A percentile compares a stretch with the other conserved stretches of the same genome.
These are phyloP conservation scores for Neotoma lepida DNA, from an alignment of 2,113 vertebrate genomes.

Conservation along the genomic window DNA sequence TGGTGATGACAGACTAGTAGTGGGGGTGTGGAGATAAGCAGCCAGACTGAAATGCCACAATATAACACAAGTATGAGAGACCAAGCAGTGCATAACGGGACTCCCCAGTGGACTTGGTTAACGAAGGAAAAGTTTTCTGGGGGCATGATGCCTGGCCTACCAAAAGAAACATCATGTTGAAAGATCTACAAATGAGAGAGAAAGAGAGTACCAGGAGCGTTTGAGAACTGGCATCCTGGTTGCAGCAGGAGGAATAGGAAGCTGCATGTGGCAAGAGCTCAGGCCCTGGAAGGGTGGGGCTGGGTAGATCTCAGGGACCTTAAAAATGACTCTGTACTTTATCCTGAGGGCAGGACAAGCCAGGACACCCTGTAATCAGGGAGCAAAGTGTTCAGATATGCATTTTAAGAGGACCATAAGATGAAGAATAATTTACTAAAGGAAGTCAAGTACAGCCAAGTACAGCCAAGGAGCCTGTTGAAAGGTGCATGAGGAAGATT, in stretches of 20 bases:
- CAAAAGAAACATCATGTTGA: background rate
- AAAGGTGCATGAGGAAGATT: background rate
- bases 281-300: background rate
- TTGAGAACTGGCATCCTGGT: background rate
- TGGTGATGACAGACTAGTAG: too few relatives aligned
- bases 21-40: background rate
- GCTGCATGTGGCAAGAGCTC: background rate
- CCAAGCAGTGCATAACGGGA: too few relatives aligned
- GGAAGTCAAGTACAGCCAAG: background rate
- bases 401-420: background rate
- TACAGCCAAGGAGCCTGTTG: background rate
- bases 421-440: slow-evolving; percentile 19
- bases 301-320: background rate
- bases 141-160: background rate
- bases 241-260: background rate
- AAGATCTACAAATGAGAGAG: background rate
- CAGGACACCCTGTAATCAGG: background rate
- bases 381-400: slow-evolving; percentile 14
- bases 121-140: background rate
- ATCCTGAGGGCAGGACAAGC: background rate
- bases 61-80: background rate
- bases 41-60: background rate
- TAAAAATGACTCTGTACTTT: background rate
- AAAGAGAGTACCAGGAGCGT: background rate
- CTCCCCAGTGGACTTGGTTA: background rate